Conservation (phyloP, 2,113 vertebrate genomes). For the Columba livia region DNA sequence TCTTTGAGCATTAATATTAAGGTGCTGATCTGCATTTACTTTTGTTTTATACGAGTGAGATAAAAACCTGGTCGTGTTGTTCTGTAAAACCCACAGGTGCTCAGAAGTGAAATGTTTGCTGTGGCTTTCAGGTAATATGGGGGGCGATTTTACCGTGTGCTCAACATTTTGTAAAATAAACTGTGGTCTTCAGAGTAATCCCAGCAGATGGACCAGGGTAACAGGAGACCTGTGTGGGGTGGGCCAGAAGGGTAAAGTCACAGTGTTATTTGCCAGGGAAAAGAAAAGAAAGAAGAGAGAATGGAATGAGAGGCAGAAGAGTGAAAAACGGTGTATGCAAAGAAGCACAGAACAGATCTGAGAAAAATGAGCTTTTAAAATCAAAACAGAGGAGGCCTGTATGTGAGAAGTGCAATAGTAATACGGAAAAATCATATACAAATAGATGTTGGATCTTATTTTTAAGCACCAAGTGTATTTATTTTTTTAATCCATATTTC, state of each 20-base stretch:
- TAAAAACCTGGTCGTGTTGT: neutral
- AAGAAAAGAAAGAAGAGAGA: neutral
- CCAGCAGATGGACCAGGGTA: constrained; percentile 21
- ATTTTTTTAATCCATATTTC: neutral
- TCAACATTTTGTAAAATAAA: neutral
- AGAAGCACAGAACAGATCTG: neutral
- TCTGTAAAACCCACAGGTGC: neutral
- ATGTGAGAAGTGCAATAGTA: neutral
- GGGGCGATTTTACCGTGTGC: neutral
- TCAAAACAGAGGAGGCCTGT: neutral
- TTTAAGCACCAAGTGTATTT: neutral
- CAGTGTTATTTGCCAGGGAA: neutral
- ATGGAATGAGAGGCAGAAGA: neutral
- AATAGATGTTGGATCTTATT: neutral
- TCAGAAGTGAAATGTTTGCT: neutral
- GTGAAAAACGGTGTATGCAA: neutral
- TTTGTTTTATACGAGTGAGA: neutral
- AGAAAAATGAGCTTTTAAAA: neutral
- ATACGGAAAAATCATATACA: neutral
- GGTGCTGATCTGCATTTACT: constrained; percentile 15
- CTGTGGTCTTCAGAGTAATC: neutral
- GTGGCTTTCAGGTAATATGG: neutral
- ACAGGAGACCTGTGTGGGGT: neutral
- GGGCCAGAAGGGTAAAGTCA: neutral
- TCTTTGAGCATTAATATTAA: constrained; percentile 39